Conservation (phyloP, 2,888 invertebrate genomes). For the Achlya flavicornis region DNA sequence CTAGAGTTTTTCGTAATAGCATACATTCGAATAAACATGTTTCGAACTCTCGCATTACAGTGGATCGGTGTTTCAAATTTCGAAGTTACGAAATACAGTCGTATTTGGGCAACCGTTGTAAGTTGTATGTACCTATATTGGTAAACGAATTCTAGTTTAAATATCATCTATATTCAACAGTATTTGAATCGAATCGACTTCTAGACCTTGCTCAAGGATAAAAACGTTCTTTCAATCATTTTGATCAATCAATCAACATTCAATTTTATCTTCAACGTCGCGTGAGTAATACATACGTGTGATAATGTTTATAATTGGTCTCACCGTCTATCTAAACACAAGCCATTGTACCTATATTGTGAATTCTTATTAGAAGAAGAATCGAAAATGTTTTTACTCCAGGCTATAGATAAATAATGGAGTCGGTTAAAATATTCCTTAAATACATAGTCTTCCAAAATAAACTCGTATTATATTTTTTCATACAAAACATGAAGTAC, state of each 20-base stretch:
- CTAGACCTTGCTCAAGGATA: conserved; percentile 7
- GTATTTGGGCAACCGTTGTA: too few relatives aligned
- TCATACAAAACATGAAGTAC: too few relatives aligned
- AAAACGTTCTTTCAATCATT: conserved; percentile 12
- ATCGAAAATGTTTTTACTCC: background rate
- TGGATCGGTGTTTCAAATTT: too few relatives aligned
- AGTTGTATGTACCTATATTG: too few relatives aligned
- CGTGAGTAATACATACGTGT: background rate
- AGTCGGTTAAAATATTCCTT: too few relatives aligned
- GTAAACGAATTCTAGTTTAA: too few relatives aligned
- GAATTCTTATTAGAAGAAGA: background rate
- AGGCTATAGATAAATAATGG: background rate
- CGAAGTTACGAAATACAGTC: too few relatives aligned
- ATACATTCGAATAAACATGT: too few relatives aligned
- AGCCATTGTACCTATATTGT: background rate
- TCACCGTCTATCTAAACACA: background rate
- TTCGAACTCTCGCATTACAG: too few relatives aligned
- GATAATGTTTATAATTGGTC: conserved; percentile 15
- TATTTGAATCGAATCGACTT: background rate
- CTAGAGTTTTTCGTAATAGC: too few relatives aligned
- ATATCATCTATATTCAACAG: background rate
- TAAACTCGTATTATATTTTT: too few relatives aligned
- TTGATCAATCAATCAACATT: conserved; percentile 13
- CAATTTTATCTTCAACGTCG: conserved; percentile 13
- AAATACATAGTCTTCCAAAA: too few relatives aligned